Percentiles rank a stretch among this genome's conserved stretches.
Evolutionary conservation across 2,113 vertebrate species (phyloP).

Genomic region (Aepyceros melampus): DNA sequence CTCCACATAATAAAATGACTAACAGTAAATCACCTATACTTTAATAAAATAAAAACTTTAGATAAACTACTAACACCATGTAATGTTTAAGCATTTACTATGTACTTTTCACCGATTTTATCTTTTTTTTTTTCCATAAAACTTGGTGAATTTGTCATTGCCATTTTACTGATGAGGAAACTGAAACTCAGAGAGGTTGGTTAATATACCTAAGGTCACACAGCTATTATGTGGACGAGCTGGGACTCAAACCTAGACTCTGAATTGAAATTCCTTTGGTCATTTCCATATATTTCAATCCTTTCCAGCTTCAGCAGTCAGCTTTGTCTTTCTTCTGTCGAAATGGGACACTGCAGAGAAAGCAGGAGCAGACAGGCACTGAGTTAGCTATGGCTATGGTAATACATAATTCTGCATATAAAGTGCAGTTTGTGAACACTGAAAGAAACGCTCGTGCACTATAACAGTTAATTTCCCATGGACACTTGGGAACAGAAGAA

Average conservation of each 20-base stretch:
- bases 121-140: neutral
- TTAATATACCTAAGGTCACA: neutral
- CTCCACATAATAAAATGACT: neutral
- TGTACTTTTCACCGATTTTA: neutral
- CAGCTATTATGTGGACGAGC: neutral
- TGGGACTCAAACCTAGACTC: neutral
- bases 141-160: neutral
- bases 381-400: neutral
- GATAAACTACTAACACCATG: neutral
- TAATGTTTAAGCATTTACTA: neutral
- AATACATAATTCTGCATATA: fast-evolving
- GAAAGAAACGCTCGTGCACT: fast-evolving
- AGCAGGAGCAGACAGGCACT: neutral
- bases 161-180: neutral
- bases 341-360: neutral
- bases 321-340: neutral
- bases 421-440: neutral
- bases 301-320: neutral
- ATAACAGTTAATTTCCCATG: neutral
- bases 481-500: neutral
- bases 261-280: neutral
- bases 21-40: neutral
- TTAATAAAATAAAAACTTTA: neutral
- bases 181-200: neutral
- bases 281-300: neutral